Percentiles rank a stretch among this genome's conserved stretches.
phyloP scores from a whole-genome alignment of 2,113 vertebrate species.

The Furnarius figulus region DNA sequence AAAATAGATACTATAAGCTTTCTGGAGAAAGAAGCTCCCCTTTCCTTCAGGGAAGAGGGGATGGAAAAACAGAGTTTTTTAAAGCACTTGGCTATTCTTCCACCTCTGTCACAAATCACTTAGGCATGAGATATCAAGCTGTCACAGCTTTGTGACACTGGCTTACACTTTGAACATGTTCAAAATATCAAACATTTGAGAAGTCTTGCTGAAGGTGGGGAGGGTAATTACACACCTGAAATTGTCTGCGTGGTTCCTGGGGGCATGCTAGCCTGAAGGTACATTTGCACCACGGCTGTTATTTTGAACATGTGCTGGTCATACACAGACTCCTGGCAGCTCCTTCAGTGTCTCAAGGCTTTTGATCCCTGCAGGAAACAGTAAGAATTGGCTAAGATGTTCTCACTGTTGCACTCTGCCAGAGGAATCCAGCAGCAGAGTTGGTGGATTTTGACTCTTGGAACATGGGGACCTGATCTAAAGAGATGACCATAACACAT shows the following conservation, averaged over 20 bases:
- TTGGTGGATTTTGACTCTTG: neutral
- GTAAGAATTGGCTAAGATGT: neutral
- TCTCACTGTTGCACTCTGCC: accelerated
- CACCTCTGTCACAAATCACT: neutral
- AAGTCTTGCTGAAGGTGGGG: neutral
- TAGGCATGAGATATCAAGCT: neutral
- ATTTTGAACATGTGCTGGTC: neutral
- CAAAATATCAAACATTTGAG: neutral
- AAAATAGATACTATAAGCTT: neutral
- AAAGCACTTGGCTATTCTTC: neutral
- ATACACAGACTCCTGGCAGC: neutral
- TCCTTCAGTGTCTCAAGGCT: neutral
- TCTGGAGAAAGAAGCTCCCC: neutral
- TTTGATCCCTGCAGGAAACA: neutral
- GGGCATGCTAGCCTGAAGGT: neutral
- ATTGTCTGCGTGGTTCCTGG: accelerated
- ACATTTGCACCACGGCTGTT: neutral
- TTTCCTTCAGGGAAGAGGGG: neutral
- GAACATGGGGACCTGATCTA: neutral
- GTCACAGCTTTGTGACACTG: neutral
- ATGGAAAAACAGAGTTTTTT: neutral
- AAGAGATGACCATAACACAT: neutral
- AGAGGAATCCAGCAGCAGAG: neutral
- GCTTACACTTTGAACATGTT: neutral
- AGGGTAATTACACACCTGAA: neutral